Percentiles rank a stretch among this genome's conserved stretches.
Conservation (phyloP, 2,888 invertebrate species). For the Branchellion lobata region DNA sequence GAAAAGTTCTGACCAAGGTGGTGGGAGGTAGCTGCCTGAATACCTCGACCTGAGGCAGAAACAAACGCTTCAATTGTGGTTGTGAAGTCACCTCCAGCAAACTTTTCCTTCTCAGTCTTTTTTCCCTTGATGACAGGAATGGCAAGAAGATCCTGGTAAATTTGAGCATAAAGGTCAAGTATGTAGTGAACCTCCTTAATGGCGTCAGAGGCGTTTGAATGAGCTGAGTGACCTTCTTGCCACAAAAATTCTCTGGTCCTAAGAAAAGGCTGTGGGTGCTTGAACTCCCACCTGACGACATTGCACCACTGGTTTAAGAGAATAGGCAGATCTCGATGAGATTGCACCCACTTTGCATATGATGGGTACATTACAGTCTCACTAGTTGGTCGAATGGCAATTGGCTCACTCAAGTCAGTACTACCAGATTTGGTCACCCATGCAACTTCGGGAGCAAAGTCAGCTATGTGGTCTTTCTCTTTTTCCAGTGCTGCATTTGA, state of each 20-base stretch:
- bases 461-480: constrained; percentile 93
- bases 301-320: constrained; percentile 99
- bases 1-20: constrained; percentile 98
- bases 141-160: constrained; percentile 87
- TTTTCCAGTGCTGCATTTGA: constrained; percentile 84
- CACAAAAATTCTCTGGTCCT: constrained; percentile 96
- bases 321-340: constrained; percentile 91
- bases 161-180: constrained; percentile 79
- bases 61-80: constrained; percentile 95
- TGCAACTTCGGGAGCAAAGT: constrained; percentile 96
- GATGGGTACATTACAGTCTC: constrained; percentile 99
- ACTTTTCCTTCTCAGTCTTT: constrained; percentile 98
- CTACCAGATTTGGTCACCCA: constrained; percentile 93
- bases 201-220: constrained; percentile 79
- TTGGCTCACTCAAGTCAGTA: constrained; percentile 90
- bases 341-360: constrained; percentile 96
- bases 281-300: constrained; percentile 99
- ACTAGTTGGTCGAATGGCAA: constrained; percentile 95
- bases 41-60: constrained; percentile 86
- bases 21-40: constrained; percentile 96
- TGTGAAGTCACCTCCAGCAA: constrained; percentile 95
- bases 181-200: constrained; percentile 74
- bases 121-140: constrained; percentile 77
- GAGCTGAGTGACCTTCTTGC: constrained; percentile 99
- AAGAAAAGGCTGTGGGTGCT: constrained; percentile 97